A percentile compares a stretch with the other conserved stretches of the same genome.
Conservation (phyloP, 2,888 invertebrate species). For the Sthenelais limicola region DNA sequence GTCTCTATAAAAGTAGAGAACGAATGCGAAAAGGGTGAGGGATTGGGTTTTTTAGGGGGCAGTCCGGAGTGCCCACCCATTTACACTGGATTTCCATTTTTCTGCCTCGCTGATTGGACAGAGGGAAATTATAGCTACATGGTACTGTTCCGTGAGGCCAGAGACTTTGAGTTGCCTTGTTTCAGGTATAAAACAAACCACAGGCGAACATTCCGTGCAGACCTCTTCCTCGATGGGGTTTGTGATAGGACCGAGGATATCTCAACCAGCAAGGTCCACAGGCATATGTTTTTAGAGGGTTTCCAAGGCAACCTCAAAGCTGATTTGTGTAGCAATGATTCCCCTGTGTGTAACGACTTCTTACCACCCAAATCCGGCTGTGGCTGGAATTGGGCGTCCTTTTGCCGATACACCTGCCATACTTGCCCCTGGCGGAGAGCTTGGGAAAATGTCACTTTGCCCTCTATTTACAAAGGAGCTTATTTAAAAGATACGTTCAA, state of each 20-base stretch:
- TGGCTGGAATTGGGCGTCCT: slow-evolving; percentile 9
- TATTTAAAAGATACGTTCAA: slow-evolving; percentile 10
- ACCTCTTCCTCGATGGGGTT: slow-evolving; percentile 30
- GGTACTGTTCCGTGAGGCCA: not conserved
- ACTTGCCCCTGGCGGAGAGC: slow-evolving; percentile 26
- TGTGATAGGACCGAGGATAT: slow-evolving; percentile 19
- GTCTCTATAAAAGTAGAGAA: slow-evolving; percentile 26
- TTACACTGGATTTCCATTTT: slow-evolving; percentile 6
- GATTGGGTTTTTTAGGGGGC: slow-evolving; percentile 5
- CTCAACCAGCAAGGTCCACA: not conserved
- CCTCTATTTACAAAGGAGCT: not conserved
- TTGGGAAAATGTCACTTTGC: slow-evolving; percentile 20
- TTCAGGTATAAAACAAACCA: slow-evolving; percentile 13
- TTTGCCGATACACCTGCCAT: slow-evolving; percentile 20
- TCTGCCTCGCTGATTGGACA: slow-evolving; percentile 32
- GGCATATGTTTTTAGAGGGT: not conserved
- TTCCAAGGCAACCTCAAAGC: not conserved
- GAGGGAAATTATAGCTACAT: slow-evolving; percentile 27
- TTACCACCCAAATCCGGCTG: slow-evolving; percentile 6
- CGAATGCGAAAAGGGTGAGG: slow-evolving; percentile 34
- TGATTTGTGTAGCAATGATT: slow-evolving; percentile 29
- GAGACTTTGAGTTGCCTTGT: slow-evolving; percentile 17
- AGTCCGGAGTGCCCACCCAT: slow-evolving; percentile 14
- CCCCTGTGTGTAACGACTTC: slow-evolving; percentile 22
- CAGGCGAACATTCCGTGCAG: not conserved